Evolutionary conservation across 2,888 invertebrate genomes (phyloP), one percentile per base, ranked within the genome.

Genomic region (Hanleya hanleyi): DNA sequence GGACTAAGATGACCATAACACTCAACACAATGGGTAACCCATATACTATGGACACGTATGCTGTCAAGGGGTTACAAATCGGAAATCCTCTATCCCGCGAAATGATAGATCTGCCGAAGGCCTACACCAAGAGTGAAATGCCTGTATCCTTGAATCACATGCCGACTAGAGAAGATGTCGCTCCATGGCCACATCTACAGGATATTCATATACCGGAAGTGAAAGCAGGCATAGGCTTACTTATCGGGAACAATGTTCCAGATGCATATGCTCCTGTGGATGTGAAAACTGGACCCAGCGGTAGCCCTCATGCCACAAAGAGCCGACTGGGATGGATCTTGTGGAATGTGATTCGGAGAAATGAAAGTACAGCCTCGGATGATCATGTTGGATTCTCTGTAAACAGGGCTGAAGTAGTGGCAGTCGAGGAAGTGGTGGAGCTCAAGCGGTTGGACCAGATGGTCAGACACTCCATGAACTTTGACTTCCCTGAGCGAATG

Each of bases 281-380:
- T n/a, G n/a, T n/a, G n/a, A n/a, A n/a, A n/a, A n/a, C n/a, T n/a
- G n/a, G n/a, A n/a, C n/a, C n/a, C n/a, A n/a, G n/a, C n/a, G n/a
- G n/a, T n/a, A n/a, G n/a, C n/a, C n/a, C n/a, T n/a, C n/a, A n/a
- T n/a, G n/a, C n/a, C n/a, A n/a, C n/a, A n/a, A n/a, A n/a, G n/a
- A n/a, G n/a, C n/a, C n/a, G n/a, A n/a, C n/a, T n/a, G n/a, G n/a
- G n/a, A n/a, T n/a, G n/a, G n/a, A n/a, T n/a, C n/a, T n/a, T n/a
- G n/a, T 76, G 77, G 77, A 75, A 77, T 61, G 62, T 77, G 12
- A 32, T 75, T 6, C 36, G 72, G n/a, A 49, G 49, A 15, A 32
- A 32, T 6, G 9, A 22, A 29, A 38, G 32, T 4, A 7, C 15
- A 7, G n/a, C 36, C 22, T 12, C 18, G 22, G 33, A 9, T 5